phyloP scores from a whole-genome alignment of 2,888 invertebrate genomes.

The Metopia argyrocephala region DNA sequence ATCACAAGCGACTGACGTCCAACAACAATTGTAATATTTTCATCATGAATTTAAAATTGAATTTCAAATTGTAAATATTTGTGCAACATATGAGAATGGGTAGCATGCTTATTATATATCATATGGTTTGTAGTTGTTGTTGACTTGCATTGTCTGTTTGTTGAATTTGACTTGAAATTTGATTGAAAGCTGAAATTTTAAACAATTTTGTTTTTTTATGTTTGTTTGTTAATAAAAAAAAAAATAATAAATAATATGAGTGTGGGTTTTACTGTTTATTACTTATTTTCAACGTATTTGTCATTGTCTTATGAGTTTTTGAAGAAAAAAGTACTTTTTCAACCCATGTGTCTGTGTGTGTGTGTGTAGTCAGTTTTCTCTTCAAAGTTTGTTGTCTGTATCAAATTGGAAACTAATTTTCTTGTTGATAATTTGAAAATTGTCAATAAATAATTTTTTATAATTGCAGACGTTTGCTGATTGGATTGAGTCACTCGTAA shows the following conservation, averaged over 20 bases:
- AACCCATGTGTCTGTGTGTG: slow-evolving; percentile 34
- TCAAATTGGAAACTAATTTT: slow-evolving; percentile 20
- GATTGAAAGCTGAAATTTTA: slow-evolving; percentile 62
- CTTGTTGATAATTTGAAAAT: slow-evolving; percentile 55
- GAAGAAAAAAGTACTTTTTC: slow-evolving; percentile 12
- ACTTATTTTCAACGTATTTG: slow-evolving; percentile 56
- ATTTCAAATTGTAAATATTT: slow-evolving; percentile 48
- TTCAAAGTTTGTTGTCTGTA: neutral
- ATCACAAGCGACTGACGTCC: neutral
- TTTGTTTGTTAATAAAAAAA: slow-evolving; percentile 7
- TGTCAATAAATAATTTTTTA: no score
- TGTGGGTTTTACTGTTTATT: slow-evolving; percentile 54
- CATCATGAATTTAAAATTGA: slow-evolving; percentile 37
- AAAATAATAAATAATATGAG: slow-evolving; percentile 59
- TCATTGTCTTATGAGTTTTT: slow-evolving; percentile 53
- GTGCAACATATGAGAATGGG: slow-evolving; percentile 30
- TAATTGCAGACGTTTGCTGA: no score
- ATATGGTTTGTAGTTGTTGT: neutral
- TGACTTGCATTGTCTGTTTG: no score
- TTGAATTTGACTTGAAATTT: slow-evolving; percentile 42
- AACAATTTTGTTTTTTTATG: slow-evolving; percentile 22
- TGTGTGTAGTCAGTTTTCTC: slow-evolving; percentile 6
- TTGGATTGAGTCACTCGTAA: no score
- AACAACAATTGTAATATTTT: slow-evolving; percentile 45
- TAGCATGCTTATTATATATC: neutral